Evolutionary conservation across 1,140 invertebrate genomes (phyloP).

Genomic region (Amyelois transitella): DNA sequence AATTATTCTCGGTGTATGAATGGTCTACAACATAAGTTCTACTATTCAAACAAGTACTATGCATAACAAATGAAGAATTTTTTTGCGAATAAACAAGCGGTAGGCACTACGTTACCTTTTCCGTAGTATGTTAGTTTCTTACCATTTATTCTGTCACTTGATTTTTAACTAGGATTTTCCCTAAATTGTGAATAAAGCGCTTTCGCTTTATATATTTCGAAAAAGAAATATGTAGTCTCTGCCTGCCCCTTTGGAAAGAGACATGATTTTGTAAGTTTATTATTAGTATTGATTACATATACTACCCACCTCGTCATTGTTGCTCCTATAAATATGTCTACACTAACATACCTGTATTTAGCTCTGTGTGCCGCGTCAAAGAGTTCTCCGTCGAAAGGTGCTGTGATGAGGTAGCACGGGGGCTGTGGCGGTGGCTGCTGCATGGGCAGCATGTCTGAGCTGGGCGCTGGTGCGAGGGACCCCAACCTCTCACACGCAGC

Average conservation of each 20-base stretch:
- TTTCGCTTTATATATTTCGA: no score
- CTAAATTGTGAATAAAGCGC: no score
- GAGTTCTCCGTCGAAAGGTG: constrained; percentile 55
- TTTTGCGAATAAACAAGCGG: neutral
- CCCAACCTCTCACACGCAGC: constrained; percentile 62
- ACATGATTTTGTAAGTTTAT: no score
- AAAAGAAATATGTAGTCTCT: no score
- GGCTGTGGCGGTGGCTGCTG: constrained; percentile 42
- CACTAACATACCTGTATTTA: constrained; percentile 60
- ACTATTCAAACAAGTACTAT: neutral
- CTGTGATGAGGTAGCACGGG: constrained; percentile 56
- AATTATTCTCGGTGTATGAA: neutral
- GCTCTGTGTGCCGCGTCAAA: constrained; percentile 65
- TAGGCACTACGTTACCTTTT: no score
- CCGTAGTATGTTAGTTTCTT: no score
- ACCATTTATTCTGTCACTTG: no score
- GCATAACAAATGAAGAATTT: neutral
- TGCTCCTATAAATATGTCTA: neutral
- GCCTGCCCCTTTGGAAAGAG: no score
- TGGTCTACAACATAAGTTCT: neutral
- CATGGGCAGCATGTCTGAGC: constrained; percentile 43
- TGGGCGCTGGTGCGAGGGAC: constrained; percentile 41
- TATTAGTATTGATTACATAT: no score
- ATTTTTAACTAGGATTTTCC: no score
- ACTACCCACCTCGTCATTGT: no score